phyloP scores from a whole-genome alignment of 1,140 invertebrate genomes.

The Idris sp. region DNA sequence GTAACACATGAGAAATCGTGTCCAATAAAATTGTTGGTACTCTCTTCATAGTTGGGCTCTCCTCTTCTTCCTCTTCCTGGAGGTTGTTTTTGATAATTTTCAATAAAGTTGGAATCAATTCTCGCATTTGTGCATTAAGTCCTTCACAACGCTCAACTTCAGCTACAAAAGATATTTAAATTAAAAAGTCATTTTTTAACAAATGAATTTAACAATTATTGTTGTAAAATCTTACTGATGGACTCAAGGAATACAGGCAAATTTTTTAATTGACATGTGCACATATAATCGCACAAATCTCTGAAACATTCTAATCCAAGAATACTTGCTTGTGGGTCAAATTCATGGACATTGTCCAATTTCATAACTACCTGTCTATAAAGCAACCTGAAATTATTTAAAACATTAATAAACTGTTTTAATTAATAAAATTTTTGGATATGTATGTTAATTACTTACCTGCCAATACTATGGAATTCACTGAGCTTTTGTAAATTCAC shows the following conservation, averaged over 20 bases:
- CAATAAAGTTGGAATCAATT: constrained; percentile 62
- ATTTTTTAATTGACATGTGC: constrained; percentile 71
- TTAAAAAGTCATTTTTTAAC: no score
- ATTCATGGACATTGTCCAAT: constrained; percentile 71
- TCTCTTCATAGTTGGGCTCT: constrained; percentile 68
- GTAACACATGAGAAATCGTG: constrained; percentile 69
- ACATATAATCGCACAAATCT: constrained; percentile 78
- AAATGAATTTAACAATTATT: no score
- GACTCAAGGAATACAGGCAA: constrained; percentile 76
- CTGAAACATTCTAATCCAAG: constrained; percentile 80
- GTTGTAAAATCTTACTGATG: constrained; percentile 74
- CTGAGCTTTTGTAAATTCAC: constrained; percentile 62
- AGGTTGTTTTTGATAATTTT: constrained; percentile 56
- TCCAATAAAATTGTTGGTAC: constrained; percentile 73
- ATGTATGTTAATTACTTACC: constrained; percentile 53
- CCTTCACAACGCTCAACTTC: constrained; percentile 39
- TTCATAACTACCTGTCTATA: constrained; percentile 66
- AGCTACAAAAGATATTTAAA: constrained; percentile 35
- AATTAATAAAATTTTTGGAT: no score
- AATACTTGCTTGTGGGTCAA: constrained; percentile 75
- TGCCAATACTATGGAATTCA: constrained; percentile 68
- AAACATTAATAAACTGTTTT: constrained; percentile 1
- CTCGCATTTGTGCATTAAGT: constrained; percentile 62
- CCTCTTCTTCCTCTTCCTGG: constrained; percentile 64
- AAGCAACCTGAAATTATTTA: constrained; percentile 65